Base-by-base conservation (phyloP, 2,797 vertebrate genomes). In the Miichthys miiuy region DNA sequence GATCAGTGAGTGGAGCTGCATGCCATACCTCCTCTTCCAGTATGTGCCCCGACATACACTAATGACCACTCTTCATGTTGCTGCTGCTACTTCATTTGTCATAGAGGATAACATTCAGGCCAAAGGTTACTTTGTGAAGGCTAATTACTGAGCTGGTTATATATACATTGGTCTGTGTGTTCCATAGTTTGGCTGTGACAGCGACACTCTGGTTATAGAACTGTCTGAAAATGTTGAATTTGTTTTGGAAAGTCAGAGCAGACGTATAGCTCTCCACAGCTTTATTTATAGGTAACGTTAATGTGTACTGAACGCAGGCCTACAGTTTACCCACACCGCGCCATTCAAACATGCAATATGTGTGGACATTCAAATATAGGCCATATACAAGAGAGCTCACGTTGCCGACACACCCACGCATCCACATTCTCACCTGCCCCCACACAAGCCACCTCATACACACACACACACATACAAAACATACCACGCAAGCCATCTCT, bases 121-220 rank as follows among this genome's bases (percentile, higher is more conserved):
- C 77, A 87, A 82, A 79, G 85, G 87, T 89, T 73, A 79, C 84
- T 70, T 27, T 64, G 57, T 74, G 64, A 81, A 72, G 68, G 81
- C 86, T 87, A 90, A 91, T 92, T 80, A 92, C 86, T 82, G 48
- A 87, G 76, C 58, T 38, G 48, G 79, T 77, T 91, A 90, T 81
- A 87, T 87, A 85, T 83, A 87, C 86, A 63, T 9, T 66, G 80
- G 68, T 67, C 47, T 34, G 25, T 52, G 23, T 66, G 64, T 54
- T 46, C 68, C 62, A 68, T 57, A 71, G 75, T 75, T 75, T 80
- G 73, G 30, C 62, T 71, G 58, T 71, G 86, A 86, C 55, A 63
- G 55, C 7, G 56, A 79, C 68, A 12, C 62, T 76, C 70, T 87
- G 68, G 60, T 83, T 80, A 77, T 79, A 79, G 77, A 83, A 82